Evolutionary conservation across 2,888 invertebrate genomes (phyloP).

Genomic region (Sialis fuliginosa): DNA sequence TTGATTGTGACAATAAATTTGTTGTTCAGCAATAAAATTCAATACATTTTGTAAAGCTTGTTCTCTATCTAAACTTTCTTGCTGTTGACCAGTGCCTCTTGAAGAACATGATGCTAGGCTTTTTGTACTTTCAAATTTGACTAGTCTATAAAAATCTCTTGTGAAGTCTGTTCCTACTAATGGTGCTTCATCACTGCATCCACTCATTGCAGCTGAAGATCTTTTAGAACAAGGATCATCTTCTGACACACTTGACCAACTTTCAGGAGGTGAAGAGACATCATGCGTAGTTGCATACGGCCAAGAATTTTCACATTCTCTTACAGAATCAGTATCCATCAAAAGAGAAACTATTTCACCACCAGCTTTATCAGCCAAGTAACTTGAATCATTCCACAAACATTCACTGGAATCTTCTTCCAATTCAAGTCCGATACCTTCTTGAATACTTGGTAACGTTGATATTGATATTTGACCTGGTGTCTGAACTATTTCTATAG

Average conservation of each 20-base stretch:
- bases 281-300: constrained; percentile 33
- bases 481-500: constrained; percentile 27
- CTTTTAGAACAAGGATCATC: constrained; percentile 44
- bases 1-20: constrained; percentile 45
- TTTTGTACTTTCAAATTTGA: constrained; percentile 65
- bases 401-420: constrained; percentile 59
- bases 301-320: constrained; percentile 41
- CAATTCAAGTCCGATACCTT: constrained; percentile 51
- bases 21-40: constrained; percentile 59
- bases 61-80: constrained; percentile 41
- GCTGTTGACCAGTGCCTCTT: constrained; percentile 38
- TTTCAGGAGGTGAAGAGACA: constrained; percentile 37
- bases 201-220: constrained; percentile 49
- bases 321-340: constrained; percentile 30
- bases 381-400: constrained; percentile 58
- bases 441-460: constrained; percentile 53
- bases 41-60: constrained; percentile 54
- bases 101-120: constrained; percentile 60
- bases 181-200: constrained; percentile 45
- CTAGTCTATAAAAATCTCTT: constrained; percentile 61
- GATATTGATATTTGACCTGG: constrained; percentile 45
- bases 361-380: constrained; percentile 46
- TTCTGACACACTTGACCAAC: constrained; percentile 38
- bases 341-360: constrained; percentile 39
- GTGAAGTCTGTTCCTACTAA: constrained; percentile 58